Base-by-base conservation (phyloP, 1,140 invertebrate species). In the Drosophila pallidifrons region DNA sequence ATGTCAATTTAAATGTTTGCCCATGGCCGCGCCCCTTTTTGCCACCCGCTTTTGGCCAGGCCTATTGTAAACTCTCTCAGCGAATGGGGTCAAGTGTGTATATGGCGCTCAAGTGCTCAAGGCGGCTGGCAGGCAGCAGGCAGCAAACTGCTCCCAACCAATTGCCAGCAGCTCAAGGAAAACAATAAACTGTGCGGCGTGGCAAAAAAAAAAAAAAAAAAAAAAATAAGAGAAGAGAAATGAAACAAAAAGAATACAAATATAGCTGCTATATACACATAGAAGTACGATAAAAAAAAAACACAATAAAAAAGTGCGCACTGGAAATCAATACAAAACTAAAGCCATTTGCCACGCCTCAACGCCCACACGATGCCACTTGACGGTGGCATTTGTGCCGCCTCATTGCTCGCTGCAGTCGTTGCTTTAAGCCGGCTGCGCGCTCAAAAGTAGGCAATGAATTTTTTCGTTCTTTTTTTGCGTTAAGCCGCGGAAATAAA, bases 61-160 rank as follows among this genome's bases (percentile, higher is more conserved):
- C 79, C 82, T 78, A 87, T 82, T 82, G 82, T 76, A 77, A 76
- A 87, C 72, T 79, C 78, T 77, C 58, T 46, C 46, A 43, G 30
- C 70, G 45, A 87, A 87, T 68, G 85, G 77, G 83, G 83, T 87
- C 83, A 87, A 87, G 83, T 80, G 80, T 88, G 77, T 87, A 73
- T 88, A 88, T 80, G 81, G 54, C 70, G 58, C 80, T 87, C 77
- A 74, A 87, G 85, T 76, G 71, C 59, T 82, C 76, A 66, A 82
- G 80, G 81, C 77, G 61, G 77, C 20, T 25, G 20, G 20, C 20
- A 25, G 20, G 20, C 20, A 20, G 2, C 20, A 20, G 20, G 20
- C 38, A 63, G 65, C 51, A 81, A 25, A 75, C 65, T 60, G 76
- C 38, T 63, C 20, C 25, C 20, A 25, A 15, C 51, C 51, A 46